A percentile compares a stretch with the other conserved stretches of the same genome.
phyloP scores from a whole-genome alignment of 2,113 vertebrate genomes.

The Illadopsis cleaveri region DNA sequence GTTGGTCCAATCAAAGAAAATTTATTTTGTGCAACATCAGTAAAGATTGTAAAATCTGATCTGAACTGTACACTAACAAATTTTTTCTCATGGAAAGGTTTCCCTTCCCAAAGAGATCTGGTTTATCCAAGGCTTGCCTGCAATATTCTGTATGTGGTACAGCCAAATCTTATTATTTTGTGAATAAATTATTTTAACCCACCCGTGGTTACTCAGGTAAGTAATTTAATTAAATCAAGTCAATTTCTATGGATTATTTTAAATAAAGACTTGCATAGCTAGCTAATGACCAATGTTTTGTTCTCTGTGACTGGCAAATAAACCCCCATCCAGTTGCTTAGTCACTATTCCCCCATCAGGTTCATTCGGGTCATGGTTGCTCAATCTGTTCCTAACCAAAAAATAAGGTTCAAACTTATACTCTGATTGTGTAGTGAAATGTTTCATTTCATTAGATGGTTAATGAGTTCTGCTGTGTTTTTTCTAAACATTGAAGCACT shows the following conservation, averaged over 20 bases:
- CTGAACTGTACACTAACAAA: neutral
- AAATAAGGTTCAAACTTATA: neutral
- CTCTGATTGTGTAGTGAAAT: neutral
- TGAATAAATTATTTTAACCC: neutral
- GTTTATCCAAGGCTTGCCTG: neutral
- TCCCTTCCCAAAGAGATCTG: neutral
- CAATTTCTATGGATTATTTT: neutral
- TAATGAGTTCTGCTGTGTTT: neutral
- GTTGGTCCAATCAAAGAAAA: neutral
- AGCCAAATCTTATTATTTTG: neutral
- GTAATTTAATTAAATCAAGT: neutral
- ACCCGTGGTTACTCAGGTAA: neutral
- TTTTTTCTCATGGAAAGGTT: neutral
- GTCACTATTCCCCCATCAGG: fast-evolving
- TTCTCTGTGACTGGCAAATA: neutral
- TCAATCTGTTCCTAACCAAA: neutral
- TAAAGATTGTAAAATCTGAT: neutral
- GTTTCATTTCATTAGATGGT: neutral
- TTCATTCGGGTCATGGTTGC: neutral
- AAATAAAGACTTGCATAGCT: neutral
- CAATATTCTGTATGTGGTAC: neutral
- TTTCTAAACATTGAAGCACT: neutral
- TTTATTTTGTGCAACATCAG: neutral
- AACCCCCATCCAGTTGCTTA: fast-evolving
- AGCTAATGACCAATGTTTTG: neutral